Conservation (phyloP, 64 coral and sea anemone genomes). For the Porites australiensis region DNA sequence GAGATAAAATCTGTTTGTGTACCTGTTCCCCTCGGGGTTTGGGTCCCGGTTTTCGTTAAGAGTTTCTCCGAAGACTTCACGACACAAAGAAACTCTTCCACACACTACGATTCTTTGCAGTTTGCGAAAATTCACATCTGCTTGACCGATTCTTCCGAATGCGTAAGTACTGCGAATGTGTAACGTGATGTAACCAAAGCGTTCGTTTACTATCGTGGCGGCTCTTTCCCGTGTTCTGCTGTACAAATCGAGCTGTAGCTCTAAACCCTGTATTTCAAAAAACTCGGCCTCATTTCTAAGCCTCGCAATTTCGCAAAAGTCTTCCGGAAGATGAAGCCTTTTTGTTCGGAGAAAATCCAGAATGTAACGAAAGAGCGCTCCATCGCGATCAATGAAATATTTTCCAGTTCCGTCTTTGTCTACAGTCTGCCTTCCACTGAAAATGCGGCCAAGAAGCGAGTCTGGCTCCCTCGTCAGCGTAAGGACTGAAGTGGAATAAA, state of each 20-base stretch:
- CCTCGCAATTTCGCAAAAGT: slow-evolving; percentile 79
- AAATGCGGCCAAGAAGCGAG: slow-evolving; percentile 83
- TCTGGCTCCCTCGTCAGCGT: slow-evolving; percentile 86
- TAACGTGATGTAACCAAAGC: slow-evolving; percentile 83
- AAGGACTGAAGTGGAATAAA: slow-evolving; percentile 83
- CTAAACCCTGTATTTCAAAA: slow-evolving; percentile 75
- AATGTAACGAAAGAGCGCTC: slow-evolving; percentile 85
- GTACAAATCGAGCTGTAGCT: slow-evolving; percentile 72
- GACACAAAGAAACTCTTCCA: slow-evolving; percentile 82
- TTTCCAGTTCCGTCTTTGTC: slow-evolving; percentile 81
- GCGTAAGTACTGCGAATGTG: slow-evolving; percentile 87
- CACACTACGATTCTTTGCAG: slow-evolving; percentile 88
- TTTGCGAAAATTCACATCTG: slow-evolving; percentile 91
- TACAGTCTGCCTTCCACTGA: slow-evolving; percentile 70
- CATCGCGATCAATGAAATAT: slow-evolving; percentile 93
- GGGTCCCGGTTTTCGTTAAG: slow-evolving; percentile 90
- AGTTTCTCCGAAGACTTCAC: slow-evolving; percentile 83
- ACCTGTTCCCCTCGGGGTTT: slow-evolving; percentile 74
- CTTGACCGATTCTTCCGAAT: slow-evolving; percentile 78
- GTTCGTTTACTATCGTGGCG: slow-evolving; percentile 38
- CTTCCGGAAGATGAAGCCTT: slow-evolving; percentile 72
- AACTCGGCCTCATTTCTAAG: slow-evolving; percentile 86
- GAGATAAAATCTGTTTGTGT: slow-evolving; percentile 95
- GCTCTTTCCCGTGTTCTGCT: slow-evolving; percentile 13
- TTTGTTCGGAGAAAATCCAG: slow-evolving; percentile 80